These are phyloP conservation scores for Cinara cedri DNA, from an alignment of 2,888 invertebrate genomes.

Conservation along the genomic window DNA sequence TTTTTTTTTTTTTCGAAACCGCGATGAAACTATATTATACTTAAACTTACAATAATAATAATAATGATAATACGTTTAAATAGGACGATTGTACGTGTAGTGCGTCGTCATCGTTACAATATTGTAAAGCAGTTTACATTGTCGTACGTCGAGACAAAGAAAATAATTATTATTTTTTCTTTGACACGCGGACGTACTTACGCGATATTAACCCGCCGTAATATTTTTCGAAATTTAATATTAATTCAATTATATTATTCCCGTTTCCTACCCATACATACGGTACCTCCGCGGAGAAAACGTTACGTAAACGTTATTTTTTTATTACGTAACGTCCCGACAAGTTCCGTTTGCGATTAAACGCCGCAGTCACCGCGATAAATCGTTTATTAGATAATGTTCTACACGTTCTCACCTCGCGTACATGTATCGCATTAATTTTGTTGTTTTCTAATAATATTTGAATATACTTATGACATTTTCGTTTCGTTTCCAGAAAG, in stretches of 20 bases:
- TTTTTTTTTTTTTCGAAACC: neutral
- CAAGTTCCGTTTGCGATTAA: constrained; percentile 6
- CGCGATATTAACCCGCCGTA: neutral
- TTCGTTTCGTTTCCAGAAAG: constrained; percentile 72
- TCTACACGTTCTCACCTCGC: no score
- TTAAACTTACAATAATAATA: no score
- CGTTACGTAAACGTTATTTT: constrained; percentile 28
- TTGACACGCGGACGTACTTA: neutral
- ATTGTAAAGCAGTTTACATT: neutral
- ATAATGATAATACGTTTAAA: no score
- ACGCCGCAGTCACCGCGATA: no score
- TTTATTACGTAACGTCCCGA: neutral
- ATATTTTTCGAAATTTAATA: constrained; percentile 33
- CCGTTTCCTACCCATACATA: no score
- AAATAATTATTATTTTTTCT: neutral
- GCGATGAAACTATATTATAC: neutral
- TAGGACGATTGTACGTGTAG: neutral
- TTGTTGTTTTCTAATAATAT: no score
- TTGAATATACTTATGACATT: neutral
- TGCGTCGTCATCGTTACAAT: neutral
- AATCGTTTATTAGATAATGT: no score
- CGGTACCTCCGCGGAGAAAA: constrained; percentile 1
- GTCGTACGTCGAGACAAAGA: neutral
- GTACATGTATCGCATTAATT: no score
- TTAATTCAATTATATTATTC: neutral